Conservation (phyloP, 2,113 vertebrate species). For the Synodontis membranacea region DNA sequence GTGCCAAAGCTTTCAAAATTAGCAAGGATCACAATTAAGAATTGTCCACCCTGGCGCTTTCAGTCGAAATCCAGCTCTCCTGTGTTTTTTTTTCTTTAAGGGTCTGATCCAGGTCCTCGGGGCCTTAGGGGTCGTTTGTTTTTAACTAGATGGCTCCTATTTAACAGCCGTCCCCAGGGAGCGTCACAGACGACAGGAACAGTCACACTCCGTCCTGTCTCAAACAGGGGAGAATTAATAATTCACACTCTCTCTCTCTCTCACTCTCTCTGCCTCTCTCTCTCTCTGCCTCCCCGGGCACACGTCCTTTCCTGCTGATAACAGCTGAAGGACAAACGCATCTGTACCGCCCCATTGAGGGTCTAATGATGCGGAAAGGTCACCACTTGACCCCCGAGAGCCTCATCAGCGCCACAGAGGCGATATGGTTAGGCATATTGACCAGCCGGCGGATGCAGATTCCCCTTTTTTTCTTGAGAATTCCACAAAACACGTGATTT, state of each 20-base stretch:
- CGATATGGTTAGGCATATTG: not conserved
- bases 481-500: not conserved
- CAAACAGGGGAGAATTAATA: slow-evolving; percentile 48
- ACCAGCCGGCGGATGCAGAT: not conserved
- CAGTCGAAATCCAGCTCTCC: not conserved
- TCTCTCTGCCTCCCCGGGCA: slow-evolving; percentile 6
- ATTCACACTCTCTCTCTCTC: slow-evolving; percentile 44
- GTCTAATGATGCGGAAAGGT: slow-evolving; percentile 51
- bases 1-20: slow-evolving; percentile 3
- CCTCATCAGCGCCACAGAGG: not conserved
- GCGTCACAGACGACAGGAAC: slow-evolving; percentile 38
- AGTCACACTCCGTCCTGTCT: slow-evolving; percentile 48
- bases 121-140: slow-evolving; percentile 49
- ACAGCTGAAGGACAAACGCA: slow-evolving; percentile 43
- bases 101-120: slow-evolving; percentile 45
- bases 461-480: not conserved
- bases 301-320: slow-evolving; percentile 39
- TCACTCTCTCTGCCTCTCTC: slow-evolving; percentile 5
- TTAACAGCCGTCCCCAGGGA: slow-evolving; percentile 46
- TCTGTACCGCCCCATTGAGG: slow-evolving; percentile 52
- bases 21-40: slow-evolving; percentile 4
- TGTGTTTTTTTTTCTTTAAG: slow-evolving; percentile 28
- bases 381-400: slow-evolving; percentile 41
- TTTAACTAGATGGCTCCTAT: slow-evolving; percentile 48
- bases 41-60: not conserved